These are phyloP conservation scores for Lampris incognitus DNA, from an alignment of 2,113 vertebrate genomes.

Conservation along the genomic window DNA sequence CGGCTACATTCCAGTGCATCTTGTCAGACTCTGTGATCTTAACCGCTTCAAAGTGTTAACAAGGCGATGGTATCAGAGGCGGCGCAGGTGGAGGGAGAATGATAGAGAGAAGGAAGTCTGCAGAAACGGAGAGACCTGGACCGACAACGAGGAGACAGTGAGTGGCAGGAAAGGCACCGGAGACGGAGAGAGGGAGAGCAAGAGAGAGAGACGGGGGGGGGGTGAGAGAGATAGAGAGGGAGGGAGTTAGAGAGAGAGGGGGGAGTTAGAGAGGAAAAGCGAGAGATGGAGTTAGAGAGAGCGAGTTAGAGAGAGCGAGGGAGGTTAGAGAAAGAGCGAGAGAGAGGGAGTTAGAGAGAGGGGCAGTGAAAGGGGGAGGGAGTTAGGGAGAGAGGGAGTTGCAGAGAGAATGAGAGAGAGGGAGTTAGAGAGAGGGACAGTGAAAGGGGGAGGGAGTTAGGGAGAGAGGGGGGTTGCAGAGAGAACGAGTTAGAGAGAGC, in stretches of 20 bases:
- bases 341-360: neutral
- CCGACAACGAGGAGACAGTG: constrained; percentile 22
- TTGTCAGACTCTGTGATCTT: constrained; percentile 78
- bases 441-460: too few species aligned
- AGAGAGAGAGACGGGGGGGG: neutral
- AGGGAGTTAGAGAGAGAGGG: neutral
- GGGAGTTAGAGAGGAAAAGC: too few species aligned
- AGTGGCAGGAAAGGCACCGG: constrained; percentile 1
- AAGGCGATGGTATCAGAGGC: constrained; percentile 72
- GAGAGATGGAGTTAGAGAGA: neutral
- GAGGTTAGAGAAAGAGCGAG: neutral
- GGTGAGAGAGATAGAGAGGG: neutral
- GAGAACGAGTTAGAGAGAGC: too few species aligned
- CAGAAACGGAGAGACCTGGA: constrained; percentile 14
- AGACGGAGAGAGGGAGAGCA: constrained; percentile 5
- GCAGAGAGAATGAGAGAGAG: neutral
- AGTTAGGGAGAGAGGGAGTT: neutral
- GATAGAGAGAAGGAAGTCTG: constrained; percentile 35
- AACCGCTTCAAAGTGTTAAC: constrained; percentile 77
- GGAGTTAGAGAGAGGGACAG: neutral
- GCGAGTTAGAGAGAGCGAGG: neutral
- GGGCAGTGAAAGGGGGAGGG: neutral
- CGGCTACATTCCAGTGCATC: constrained; percentile 63
- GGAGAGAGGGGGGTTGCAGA: neutral
- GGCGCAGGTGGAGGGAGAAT: constrained; percentile 48